Evolutionary conservation across 2,113 vertebrate genomes (phyloP).

Genomic region (Myiozetetes cayanensis): DNA sequence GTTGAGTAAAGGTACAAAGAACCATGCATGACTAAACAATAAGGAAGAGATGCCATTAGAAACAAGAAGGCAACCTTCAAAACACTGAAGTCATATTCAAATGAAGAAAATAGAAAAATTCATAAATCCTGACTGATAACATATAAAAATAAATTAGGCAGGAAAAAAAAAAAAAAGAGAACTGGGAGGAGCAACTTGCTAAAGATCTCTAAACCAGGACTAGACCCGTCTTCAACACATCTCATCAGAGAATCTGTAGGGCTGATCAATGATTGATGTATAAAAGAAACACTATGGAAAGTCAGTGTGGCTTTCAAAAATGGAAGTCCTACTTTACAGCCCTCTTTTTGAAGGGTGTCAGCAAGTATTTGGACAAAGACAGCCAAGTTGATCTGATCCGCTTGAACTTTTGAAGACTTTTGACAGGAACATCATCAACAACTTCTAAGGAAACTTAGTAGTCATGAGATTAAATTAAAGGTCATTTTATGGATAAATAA

Average conservation of each 20-base stretch:
- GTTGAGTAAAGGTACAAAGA: neutral
- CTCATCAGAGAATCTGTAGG: neutral
- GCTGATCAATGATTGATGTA: neutral
- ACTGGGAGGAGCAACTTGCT: neutral
- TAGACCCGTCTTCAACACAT: neutral
- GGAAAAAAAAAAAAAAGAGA: rapidly evolving
- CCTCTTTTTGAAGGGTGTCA: neutral
- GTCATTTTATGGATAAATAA: neutral
- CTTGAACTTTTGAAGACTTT: neutral
- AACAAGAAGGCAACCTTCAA: neutral
- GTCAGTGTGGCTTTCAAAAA: neutral
- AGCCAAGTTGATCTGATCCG: neutral
- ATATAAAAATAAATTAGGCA: neutral
- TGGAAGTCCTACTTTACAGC: neutral
- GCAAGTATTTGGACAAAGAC: neutral
- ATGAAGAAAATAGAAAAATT: neutral
- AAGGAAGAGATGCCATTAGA: neutral
- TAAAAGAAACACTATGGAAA: neutral
- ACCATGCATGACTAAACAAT: neutral
- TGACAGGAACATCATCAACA: neutral
- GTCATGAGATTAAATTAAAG: neutral
- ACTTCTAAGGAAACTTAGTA: neutral
- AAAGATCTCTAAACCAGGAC: neutral
- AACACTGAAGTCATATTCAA: neutral
- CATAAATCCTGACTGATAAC: neutral